Evolutionary conservation across 30 jellyfish, hydroid and myxozoan genomes (phyloP), one percentile per base, ranked within the genome.

Genomic region (Morbakka virulenta): DNA sequence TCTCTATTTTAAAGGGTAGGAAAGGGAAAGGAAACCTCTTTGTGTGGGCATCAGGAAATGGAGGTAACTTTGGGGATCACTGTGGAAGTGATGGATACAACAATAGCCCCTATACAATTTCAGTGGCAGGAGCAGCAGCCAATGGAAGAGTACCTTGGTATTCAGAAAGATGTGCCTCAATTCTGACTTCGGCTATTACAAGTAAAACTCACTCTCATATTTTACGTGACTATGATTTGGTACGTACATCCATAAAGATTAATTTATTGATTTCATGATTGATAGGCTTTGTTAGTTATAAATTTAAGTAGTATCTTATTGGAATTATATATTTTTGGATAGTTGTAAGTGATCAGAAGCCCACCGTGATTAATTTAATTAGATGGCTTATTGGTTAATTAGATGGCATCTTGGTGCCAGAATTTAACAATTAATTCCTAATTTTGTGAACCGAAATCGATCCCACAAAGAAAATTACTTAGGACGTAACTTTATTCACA

Each of bases 21-120:
- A 41, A 73, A 32, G 94, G 94, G 21, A 73, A 63, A 28, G 94
- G 94, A 30, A 82, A 85, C 53, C 52, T 82, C 62, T 52, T 50
- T 52, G 94, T 82, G 29, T 82, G 92, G 92, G 94, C 94, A 36
- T 72, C 94, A 14, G 94, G 94, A 23, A 82, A 82, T 61, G 94
- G 94, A 28, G 94, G 94, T 11, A 28, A 22, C 0, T 1, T 72
- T 3, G 75, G 35, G 17, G 94, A 82, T 67, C 17, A 72, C 66
- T 82, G 94, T 50, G 74, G 74, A 67, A 62, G 91, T 72, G 94
- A 82, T 82, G 94, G 94, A 2, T 82, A 82, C 74, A 74, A 83
- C 28, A 82, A 74, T 49, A 82, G 94, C 64, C 75, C 74, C 23
- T 82, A 72, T 81, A 82, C 94, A 2, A 82, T 82, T 23, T 72